Conservation (phyloP, 2,888 invertebrate genomes). For the Drosophila formosana region DNA sequence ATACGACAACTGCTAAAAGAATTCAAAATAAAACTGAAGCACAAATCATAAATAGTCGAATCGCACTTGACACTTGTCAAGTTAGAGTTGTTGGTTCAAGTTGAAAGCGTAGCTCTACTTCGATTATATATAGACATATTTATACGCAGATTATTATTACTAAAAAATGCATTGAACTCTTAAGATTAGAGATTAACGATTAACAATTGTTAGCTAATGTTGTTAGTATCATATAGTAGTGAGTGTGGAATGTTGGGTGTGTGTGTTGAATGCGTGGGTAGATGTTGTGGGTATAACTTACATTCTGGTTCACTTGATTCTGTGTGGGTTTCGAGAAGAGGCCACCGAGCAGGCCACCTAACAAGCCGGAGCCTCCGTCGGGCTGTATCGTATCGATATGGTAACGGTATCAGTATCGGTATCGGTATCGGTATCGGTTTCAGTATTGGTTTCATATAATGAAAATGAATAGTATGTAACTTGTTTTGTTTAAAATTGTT, state of each 20-base stretch:
- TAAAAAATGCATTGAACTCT: constrained; percentile 64
- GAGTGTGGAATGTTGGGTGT: constrained; percentile 32
- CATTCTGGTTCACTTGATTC: constrained; percentile 84
- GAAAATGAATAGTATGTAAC: constrained; percentile 78
- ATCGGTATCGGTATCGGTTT: constrained; percentile 53
- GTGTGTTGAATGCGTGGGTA: constrained; percentile 56
- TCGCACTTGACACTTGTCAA: constrained; percentile 27
- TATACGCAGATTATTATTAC: constrained; percentile 26
- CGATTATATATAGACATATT: constrained; percentile 11
- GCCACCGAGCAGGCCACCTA: constrained; percentile 85
- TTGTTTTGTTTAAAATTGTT: constrained; percentile 80
- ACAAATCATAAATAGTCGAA: constrained; percentile 11
- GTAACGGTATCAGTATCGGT: constrained; percentile 61
- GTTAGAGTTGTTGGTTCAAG: constrained; percentile 24
- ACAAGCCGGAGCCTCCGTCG: constrained; percentile 84
- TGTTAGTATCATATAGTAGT: constrained; percentile 32
- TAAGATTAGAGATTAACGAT: constrained; percentile 36
- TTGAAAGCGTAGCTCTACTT: constrained; percentile 39
- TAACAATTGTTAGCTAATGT: constrained; percentile 52
- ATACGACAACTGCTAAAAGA: constrained; percentile 8
- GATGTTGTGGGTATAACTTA: constrained; percentile 82
- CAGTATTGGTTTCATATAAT: constrained; percentile 75
- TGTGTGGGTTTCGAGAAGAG: constrained; percentile 84
- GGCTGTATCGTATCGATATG: constrained; percentile 71
- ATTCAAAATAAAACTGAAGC: background rate